Base-by-base conservation (phyloP, 64 coral and sea anemone species). In the Actinia equina region DNA sequence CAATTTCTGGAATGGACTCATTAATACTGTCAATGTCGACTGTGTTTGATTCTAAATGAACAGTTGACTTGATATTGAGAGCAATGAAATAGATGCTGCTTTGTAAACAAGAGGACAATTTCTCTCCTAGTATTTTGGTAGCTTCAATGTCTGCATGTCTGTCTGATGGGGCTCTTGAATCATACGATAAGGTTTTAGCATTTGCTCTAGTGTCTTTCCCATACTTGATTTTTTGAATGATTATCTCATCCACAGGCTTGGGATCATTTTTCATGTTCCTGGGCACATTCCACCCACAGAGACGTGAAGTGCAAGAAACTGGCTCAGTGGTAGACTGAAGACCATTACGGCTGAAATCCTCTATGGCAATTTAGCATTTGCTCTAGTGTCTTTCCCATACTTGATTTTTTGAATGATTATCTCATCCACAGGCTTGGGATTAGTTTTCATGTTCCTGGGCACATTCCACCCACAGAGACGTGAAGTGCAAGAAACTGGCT, bases 251-350 rank as follows among this genome's bases (percentile, higher is more conserved):
- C 4, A 93, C 44, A 62, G 86, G 91, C 26, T 77, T 88, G 43
- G 91, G 86, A 18, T 93, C 61, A 9, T 85, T 67, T 88, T 84
- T 52, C 22, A 93, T 71, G 61, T 93, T 93, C 45, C 86, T 54
- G 45, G 91, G 91, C 23, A 88, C 91, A 92, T 93, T 93, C 86
- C 91, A 93, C 55, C 80, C 54, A 62, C 91, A 88, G 7, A 93
- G 77, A 41, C 63, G 67, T 45, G 80, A 85, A 22, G 91, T 93
- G 51, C 91, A 88, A 25, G 86, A 93, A 44, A 88, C 80, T 22
- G 91, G 86, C 81, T 88, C 19, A 46, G 30, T 44, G 46, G 65
- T 23, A 52, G 88, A 86, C 56, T 79, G 88, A 18, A 93, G 81
- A n/a, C 91, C 91, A 64, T 53, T 53, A 37, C 82, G 64, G 71